Percentiles rank a stretch among this genome's conserved stretches.
These are phyloP conservation scores for Sceloporus undulatus DNA, from an alignment of 2,113 vertebrate genomes.

Conservation along the genomic window DNA sequence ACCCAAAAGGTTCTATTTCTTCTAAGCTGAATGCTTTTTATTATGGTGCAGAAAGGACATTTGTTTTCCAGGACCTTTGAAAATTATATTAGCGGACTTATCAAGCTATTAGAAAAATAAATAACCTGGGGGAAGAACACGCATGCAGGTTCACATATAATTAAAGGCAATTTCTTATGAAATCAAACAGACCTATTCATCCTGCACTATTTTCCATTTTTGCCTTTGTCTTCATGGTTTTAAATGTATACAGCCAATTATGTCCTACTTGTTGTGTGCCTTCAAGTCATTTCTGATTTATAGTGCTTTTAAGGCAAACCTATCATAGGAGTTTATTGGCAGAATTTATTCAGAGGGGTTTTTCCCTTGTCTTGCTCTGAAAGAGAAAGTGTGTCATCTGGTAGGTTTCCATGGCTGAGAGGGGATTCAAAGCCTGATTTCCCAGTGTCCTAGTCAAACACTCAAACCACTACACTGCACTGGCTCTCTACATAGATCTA, in stretches of 20 bases:
- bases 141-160: neutral
- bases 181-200: neutral
- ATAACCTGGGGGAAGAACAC: neutral
- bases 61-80: conserved; percentile 8
- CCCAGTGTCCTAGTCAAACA: too few relatives aligned
- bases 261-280: neutral
- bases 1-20: neutral
- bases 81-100: neutral
- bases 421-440: too few relatives aligned
- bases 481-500: neutral
- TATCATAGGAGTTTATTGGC: too few relatives aligned
- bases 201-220: neutral
- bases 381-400: too few relatives aligned
- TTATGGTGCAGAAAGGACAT: neutral
- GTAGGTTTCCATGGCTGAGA: too few relatives aligned
- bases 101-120: neutral
- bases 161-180: neutral
- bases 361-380: too few relatives aligned
- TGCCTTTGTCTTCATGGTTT: neutral
- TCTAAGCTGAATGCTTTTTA: neutral
- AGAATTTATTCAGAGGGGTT: too few relatives aligned
- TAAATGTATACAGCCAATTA: neutral
- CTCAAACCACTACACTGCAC: too few relatives aligned
- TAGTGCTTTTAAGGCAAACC: too few relatives aligned
- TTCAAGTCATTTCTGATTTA: too few relatives aligned